Conservation (phyloP, 2,797 vertebrate genomes). For the Knipowitschia caucasica region DNA sequence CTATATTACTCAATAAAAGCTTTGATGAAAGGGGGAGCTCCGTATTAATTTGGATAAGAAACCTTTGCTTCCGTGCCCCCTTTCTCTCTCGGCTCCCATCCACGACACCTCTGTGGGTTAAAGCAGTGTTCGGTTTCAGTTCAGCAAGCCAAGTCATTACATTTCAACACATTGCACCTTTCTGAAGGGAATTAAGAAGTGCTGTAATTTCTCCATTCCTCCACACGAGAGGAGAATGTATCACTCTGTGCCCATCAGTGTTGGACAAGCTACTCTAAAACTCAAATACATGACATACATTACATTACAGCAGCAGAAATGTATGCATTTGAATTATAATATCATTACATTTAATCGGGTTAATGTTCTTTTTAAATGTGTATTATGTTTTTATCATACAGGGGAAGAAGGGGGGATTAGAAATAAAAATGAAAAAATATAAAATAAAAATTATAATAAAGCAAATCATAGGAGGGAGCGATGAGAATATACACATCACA, state of each 20-base stretch:
- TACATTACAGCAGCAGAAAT: too few relatives aligned
- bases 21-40: constrained; percentile 63
- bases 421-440: too few relatives aligned
- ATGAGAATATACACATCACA: too few relatives aligned
- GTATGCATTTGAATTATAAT: too few relatives aligned
- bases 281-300: too few relatives aligned
- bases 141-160: constrained; percentile 80
- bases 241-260: constrained; percentile 44
- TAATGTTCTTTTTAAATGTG: too few relatives aligned
- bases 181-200: constrained; percentile 64
- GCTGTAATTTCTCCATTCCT: constrained; percentile 69
- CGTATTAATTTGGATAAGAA: constrained; percentile 76
- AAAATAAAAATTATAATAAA: too few relatives aligned
- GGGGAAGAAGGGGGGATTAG: too few relatives aligned
- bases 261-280: too few relatives aligned
- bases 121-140: constrained; percentile 76
- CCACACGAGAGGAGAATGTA: constrained; percentile 39
- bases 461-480: too few relatives aligned
- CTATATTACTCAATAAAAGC: constrained; percentile 67
- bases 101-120: constrained; percentile 74
- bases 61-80: constrained; percentile 72
- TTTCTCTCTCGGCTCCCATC: constrained; percentile 77
- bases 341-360: too few relatives aligned
- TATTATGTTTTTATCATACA: too few relatives aligned
- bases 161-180: constrained; percentile 77